Base-by-base conservation (phyloP, 2,797 vertebrate species). In the Eulemur albifrons region DNA sequence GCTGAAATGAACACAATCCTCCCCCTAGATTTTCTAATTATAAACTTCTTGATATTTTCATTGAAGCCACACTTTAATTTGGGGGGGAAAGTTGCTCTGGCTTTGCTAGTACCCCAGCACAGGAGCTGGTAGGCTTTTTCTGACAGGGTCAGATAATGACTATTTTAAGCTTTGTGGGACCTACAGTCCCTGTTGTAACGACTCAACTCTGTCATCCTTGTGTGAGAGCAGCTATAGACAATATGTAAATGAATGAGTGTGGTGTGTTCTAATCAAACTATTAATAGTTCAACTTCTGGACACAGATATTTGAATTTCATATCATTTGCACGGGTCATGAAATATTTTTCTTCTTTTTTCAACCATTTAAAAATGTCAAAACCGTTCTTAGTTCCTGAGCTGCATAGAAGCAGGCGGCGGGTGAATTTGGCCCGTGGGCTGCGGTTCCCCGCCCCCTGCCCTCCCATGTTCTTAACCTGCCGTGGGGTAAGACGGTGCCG, bases 271-370 rank as follows among this genome's bases (percentile, higher is more conserved):
- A 2, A 27, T 25, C 18, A 80, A 48, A 59, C 89, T 45, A 5
- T 57, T 57, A 57, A 57, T 57, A 57, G 54, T 57, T 57, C 54
- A 25, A 57, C 27, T 12, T 69, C n/a, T n/a, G 32, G 77, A 38
- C 30, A 0, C 13, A 27, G 38, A 77, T 20, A 52, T 93, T 73
- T 95, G 95, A 90, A 93, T 92, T 79, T 75, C 89, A 30, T 86
- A 7, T 27, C 0, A 6, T 45, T 81, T 93, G 73, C 77, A 14
- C 0, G 4, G 77, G 65, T 90, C 96, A 50, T 21, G 67, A 86
- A 57, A 13, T 59, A 30, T 7, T 52, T 23, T 84, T 61, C 40
- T 57, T 32, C 54, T 73, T 30, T n/a, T 32, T 32, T 6, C 50
- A 75, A 35, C 65, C 25, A 7, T 77, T 84, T 61, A 52, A 61